phyloP scores from a whole-genome alignment of 2,888 invertebrate genomes.

The Protonemura montana region DNA sequence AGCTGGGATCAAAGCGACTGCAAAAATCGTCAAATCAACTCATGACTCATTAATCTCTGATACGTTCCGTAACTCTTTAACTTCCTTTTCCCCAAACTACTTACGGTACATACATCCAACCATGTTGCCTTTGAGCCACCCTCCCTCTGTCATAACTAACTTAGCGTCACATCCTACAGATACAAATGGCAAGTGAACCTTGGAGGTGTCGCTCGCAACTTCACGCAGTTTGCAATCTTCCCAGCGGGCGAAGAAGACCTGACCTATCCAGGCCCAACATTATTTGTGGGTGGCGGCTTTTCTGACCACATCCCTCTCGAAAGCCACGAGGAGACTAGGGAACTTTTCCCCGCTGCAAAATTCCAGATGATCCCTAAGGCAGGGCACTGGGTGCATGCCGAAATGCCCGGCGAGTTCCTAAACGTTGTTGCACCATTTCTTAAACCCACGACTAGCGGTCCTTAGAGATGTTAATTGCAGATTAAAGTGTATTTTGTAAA shows the following conservation, averaged over 20 bases:
- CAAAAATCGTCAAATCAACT: no score
- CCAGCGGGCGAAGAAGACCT: conserved; percentile 58
- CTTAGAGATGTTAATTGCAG: no score
- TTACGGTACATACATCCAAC: no score
- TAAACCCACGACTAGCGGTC: no score
- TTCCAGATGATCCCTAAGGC: conserved; percentile 78
- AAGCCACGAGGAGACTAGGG: conserved; percentile 70
- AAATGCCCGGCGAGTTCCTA: conserved; percentile 83
- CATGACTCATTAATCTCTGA: no score
- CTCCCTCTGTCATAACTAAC: no score
- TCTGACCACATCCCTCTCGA: conserved; percentile 82
- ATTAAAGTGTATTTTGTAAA: no score
- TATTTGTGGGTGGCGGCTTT: conserved; percentile 83
- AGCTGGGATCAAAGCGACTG: no score
- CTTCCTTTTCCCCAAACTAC: no score
- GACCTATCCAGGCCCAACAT: conserved; percentile 57
- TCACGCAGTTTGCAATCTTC: conserved; percentile 71
- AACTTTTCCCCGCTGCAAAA: conserved; percentile 75
- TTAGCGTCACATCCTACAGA: not conserved
- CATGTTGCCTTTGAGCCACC: no score
- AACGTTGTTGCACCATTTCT: conserved; percentile 70
- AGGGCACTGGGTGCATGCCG: conserved; percentile 94
- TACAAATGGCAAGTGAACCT: conserved; percentile 86
- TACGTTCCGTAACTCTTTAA: no score
- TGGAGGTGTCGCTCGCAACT: conserved; percentile 72